Base-by-base conservation (phyloP, 2,113 vertebrate species). In the Athene cunicularia region DNA sequence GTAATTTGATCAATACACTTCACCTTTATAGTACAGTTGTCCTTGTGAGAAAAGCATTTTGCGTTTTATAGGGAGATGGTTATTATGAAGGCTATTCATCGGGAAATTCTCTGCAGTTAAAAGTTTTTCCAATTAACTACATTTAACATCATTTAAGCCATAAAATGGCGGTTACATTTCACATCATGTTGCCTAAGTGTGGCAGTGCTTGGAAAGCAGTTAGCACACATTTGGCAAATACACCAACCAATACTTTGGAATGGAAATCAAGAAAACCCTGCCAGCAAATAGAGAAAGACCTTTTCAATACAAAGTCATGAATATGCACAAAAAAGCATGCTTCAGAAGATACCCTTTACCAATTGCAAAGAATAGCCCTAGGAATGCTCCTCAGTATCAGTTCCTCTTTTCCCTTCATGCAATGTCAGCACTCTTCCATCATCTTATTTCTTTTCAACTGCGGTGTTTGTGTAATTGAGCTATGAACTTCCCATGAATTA, bases 1-100 rank as follows among this genome's bases (percentile, higher is more conserved):
- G 96, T 97, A 97, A 97, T 97, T 97, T 71, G 97, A 97, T 97
- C 97, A 97, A 97, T 97, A 97, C 96, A 97, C 94, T 97, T 97
- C 97, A 97, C 95, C 96, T 97, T 97, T 97, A 97, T 97, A 90
- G 96, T 95, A 73, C 93, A 95, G 94, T 94, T 97, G 96, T 96
- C 97, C 97, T 97, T 97, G 97, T 86, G 95, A 97, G 93, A 93
- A 96, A 97, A 97, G 97, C 96, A 74, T 97, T 97, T 56, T 97
- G 96, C 19, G 32, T 95, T 97, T 97, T 97, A 97, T 94, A 97
- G 97, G 53, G 94, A 94, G 95, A 53, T 66, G 87, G 94, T 97
- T 96, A 97, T 97, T 95, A 96, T 97, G 94, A 96, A 96, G 95
- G 96, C 97, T 96, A 96, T 97, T 97, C 93, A 20, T 37, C 91